phyloP scores from a whole-genome alignment of 2,797 vertebrate genomes.

The Cottoperca gobio region DNA sequence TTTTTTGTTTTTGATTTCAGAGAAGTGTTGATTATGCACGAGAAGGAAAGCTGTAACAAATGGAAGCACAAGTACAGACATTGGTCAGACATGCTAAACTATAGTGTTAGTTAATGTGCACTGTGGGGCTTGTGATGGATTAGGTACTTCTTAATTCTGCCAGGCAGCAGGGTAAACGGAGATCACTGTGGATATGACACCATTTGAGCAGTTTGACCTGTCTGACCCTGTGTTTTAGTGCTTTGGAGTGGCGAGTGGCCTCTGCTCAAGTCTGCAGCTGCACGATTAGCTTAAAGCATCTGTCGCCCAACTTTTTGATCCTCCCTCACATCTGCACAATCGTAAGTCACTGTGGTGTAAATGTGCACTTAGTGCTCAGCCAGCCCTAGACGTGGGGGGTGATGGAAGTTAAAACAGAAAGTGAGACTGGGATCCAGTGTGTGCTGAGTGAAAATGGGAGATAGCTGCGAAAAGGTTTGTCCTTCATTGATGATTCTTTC shows the following conservation, averaged over 20 bases:
- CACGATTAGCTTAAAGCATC: constrained; percentile 71
- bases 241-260: constrained; percentile 49
- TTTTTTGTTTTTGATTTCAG: not conserved
- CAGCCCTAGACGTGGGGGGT: constrained; percentile 24
- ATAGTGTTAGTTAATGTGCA: not conserved
- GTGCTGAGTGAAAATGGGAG: constrained; percentile 43
- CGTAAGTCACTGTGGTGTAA: constrained; percentile 59
- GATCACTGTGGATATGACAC: constrained; percentile 58
- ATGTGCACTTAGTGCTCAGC: constrained; percentile 57
- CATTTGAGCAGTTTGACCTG: constrained; percentile 75
- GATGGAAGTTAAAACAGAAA: constrained; percentile 8
- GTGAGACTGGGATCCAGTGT: constrained; percentile 3
- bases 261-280: constrained; percentile 67
- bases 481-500: constrained; percentile 21
- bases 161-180: constrained; percentile 45
- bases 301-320: constrained; percentile 70
- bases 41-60: not conserved
- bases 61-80: not conserved
- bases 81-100: not conserved
- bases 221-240: constrained; percentile 66
- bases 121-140: not conserved
- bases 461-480: constrained; percentile 17
- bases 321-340: constrained; percentile 68
- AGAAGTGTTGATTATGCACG: not conserved
- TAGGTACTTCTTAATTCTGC: constrained; percentile 48